Evolutionary conservation across 1,140 invertebrate species (phyloP).

Genomic region (Bombus polaris): DNA sequence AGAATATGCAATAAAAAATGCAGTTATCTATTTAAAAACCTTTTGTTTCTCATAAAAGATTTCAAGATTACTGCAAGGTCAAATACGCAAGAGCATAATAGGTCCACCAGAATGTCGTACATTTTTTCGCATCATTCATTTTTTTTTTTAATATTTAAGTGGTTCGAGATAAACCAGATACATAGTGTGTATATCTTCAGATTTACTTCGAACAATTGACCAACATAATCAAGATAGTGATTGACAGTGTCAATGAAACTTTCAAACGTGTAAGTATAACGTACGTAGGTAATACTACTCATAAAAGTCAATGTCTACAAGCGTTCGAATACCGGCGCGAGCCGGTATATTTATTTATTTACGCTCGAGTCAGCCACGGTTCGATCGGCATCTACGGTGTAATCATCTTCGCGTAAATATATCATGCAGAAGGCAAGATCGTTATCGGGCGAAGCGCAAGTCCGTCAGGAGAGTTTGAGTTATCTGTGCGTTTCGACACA

Average conservation of each 20-base stretch:
- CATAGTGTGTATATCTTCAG: neutral
- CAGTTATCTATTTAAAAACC: too few relatives aligned
- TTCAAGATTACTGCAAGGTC: too few relatives aligned
- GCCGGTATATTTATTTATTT: neutral
- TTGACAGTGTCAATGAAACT: neutral
- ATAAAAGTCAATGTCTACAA: neutral
- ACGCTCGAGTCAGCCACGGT: too few relatives aligned
- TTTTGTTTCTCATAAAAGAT: too few relatives aligned
- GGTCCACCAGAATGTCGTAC: too few relatives aligned
- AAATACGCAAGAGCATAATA: too few relatives aligned
- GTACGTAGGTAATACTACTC: neutral
- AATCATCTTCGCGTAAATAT: neutral
- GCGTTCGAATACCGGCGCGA: neutral
- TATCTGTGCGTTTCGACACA: conserved; percentile 8
- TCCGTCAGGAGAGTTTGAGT: neutral
- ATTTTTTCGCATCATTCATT: too few relatives aligned
- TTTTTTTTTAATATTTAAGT: too few relatives aligned
- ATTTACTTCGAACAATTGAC: neutral
- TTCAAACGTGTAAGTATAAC: neutral
- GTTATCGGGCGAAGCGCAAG: neutral
- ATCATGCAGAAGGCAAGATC: neutral
- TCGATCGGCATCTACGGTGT: neutral
- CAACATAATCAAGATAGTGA: neutral
- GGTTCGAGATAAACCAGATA: too few relatives aligned
- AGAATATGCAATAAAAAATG: too few relatives aligned